Evolutionary conservation across 2,113 vertebrate genomes (phyloP).

Genomic region (Malurus alboscapulatus): DNA sequence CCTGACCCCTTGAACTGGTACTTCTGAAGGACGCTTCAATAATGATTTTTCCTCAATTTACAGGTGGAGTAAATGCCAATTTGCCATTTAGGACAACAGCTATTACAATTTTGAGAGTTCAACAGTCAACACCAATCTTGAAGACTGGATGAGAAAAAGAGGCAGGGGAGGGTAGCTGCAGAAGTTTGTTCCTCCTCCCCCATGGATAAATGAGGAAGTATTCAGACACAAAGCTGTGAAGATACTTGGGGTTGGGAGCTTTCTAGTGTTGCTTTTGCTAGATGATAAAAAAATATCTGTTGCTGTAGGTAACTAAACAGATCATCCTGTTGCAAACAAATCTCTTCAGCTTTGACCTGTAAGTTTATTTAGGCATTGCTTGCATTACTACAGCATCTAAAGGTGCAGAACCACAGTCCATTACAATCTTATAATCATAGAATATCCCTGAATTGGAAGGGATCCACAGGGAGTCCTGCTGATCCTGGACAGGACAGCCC

Average conservation of each 20-base stretch:
- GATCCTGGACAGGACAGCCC: background rate
- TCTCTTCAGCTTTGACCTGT: background rate
- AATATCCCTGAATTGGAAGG: background rate
- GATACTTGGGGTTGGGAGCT: background rate
- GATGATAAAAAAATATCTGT: background rate
- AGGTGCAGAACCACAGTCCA: background rate
- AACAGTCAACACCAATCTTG: background rate
- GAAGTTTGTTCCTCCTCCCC: background rate
- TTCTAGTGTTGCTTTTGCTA: background rate
- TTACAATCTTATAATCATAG: rapidly evolving
- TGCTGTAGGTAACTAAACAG: background rate
- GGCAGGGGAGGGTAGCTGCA: background rate
- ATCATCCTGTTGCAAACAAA: background rate
- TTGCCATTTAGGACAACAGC: background rate
- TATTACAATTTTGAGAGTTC: background rate
- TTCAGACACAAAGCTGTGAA: background rate
- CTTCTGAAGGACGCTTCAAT: background rate
- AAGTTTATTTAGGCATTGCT: background rate
- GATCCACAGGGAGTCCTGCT: background rate
- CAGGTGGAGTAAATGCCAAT: background rate
- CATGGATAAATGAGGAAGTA: background rate
- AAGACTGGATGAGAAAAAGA: background rate
- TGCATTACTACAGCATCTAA: background rate
- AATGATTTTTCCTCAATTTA: background rate
- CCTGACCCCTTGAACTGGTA: background rate